Base-by-base conservation (phyloP, 2,888 invertebrate species). In the Matsumyia berberina region DNA sequence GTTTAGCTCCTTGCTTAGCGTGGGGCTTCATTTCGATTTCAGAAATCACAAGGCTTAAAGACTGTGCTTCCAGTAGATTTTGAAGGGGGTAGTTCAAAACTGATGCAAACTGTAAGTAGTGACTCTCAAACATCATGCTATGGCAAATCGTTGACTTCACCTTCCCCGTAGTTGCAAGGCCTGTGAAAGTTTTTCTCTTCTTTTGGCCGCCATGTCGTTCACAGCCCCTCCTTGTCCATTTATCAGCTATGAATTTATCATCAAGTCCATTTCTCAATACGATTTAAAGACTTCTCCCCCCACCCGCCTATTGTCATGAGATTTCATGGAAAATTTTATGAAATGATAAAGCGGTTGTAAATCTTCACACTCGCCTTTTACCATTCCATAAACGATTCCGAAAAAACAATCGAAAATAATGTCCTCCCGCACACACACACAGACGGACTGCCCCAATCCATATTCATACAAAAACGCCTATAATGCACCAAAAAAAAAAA, bases 311-410 rank as follows among this genome's bases (percentile, higher is more conserved):
- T 35, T 8, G 17, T 4, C 29, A 24, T 37, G 17, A 33, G 7
- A 11, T 37, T 19, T 33, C 9, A 29, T 15, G 11, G 5, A 39
- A 51, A 62, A 1, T 74, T 74, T 64, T 55, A 57, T 74, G 37
- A 57, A 66, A 74, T 46, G 46, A 46, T 57, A 74, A 74, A 74
- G 44, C 55, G 35, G 73, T n/a, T 64, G 64, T 74, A 74, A 74
- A 74, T 74, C 57, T 49, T 58, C 39, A 39, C 17, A 53, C 29
- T 2, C 64, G 33, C 39, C 39, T 19, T 7, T n/a, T n/a, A n/a
- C 9, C 39, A n/a, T 42, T 17, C 7, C 29, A 49, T 51, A 51
- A 66, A 24, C 46, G 31, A n/a, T 24, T 7, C 1, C 2, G 4
- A 2, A 31, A 15, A 66, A 62, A 74, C 74, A 62, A 57, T 62